Base-by-base conservation (phyloP, 2,113 vertebrate species). In the Pristiophorus japonicus region DNA sequence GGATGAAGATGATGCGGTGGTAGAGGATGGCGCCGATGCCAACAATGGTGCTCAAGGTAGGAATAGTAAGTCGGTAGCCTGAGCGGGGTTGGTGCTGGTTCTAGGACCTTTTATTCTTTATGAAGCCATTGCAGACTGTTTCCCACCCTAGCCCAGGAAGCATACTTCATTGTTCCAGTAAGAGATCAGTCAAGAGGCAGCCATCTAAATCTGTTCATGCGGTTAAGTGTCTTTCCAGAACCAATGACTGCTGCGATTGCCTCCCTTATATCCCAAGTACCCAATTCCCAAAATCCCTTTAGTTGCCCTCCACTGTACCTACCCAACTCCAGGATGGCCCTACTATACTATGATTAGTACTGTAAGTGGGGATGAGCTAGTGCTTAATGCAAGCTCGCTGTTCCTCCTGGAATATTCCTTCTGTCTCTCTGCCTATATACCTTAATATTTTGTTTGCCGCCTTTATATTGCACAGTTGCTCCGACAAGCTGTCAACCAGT, bases 21-120 rank as follows among this genome's bases (percentile, higher is more conserved):
- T 98, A 16, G 98, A 99, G 96, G 99, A 99, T 93, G 98, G 97
- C 14, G 99, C 97, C 2, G 98, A 99, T 88, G 98, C 97, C 96
- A 99, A 99, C 96, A 98, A 99, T 95, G 98, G 98, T 96, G 98
- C 98, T 95, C 98, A 98, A 97, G 99, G 98, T 99, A 97, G 97
- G 94, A 95, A 24, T 42, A 24, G 22, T 47, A 45, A 30, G 16
- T 70, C 38, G 7, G 11, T 47, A 22, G 11, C 14, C 65, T 67
- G 63, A 45, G 47, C 63, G 10, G 18, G 62, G 18, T 63, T 59
- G 5, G 14, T n/a, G 59, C 51, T 91, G 38, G 42, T 7, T 70
- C 8, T 14, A 42, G 14, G 62, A 16, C 22, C 22, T 51, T 30
- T 22, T 24, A 51, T 94, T 62, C 6, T 27, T 16, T 51, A 18